Percentiles rank a stretch among this genome's conserved stretches.
Conservation (phyloP, 2,113 vertebrate genomes). For the Dicrurus megarhynchus region DNA sequence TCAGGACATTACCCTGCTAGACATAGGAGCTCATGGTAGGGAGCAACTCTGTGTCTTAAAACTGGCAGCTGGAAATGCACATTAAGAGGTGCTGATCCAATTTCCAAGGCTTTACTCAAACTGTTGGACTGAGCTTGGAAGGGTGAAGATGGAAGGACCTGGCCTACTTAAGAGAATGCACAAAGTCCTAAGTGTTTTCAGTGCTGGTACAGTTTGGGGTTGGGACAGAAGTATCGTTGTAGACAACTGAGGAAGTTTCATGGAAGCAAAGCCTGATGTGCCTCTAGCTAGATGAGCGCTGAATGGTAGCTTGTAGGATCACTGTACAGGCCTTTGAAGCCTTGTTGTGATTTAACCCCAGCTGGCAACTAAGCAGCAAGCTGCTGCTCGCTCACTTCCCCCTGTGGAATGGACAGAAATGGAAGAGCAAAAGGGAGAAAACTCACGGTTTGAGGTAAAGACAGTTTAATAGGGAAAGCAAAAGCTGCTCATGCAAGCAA, state of each 20-base stretch:
- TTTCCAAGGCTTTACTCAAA: background rate
- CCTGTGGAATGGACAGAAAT: background rate
- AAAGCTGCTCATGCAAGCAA: background rate
- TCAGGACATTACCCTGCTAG: background rate
- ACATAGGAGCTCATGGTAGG: no score
- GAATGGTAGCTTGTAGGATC: background rate
- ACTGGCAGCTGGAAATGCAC: background rate
- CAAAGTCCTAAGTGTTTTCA: background rate
- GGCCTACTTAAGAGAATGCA: background rate
- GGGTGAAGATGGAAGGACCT: background rate
- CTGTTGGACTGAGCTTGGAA: background rate
- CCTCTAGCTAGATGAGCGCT: background rate
- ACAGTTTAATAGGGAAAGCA: background rate
- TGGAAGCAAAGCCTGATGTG: background rate
- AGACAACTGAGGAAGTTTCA: background rate
- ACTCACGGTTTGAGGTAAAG: background rate
- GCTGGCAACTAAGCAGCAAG: accelerated
- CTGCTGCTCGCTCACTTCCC: background rate
- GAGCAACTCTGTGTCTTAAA: background rate
- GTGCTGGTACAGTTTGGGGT: background rate
- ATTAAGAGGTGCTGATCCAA: background rate
- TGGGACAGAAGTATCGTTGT: background rate
- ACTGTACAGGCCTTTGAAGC: background rate
- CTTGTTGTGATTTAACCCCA: background rate
- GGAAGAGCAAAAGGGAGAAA: background rate